Base-by-base conservation (phyloP, 2,797 vertebrate genomes). In the Harpagifer antarcticus region DNA sequence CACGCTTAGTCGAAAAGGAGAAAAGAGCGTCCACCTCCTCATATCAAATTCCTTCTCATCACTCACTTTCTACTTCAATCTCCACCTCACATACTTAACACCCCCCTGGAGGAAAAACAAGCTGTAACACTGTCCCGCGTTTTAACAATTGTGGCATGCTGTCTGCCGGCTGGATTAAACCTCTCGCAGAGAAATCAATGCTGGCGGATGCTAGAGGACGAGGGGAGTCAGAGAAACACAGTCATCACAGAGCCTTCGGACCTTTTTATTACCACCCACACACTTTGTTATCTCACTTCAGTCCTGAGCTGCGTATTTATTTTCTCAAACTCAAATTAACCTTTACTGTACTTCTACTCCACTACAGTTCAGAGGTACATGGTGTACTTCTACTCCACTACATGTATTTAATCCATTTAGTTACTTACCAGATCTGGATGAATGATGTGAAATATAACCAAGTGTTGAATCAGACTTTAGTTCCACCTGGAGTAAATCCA, bases 161-260 rank as follows among this genome's bases (percentile, higher is more conserved):
- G 79, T 85, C 80, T 81, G 73, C 84, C 86, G 76, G 78, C 69
- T 84, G 86, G 89, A 90, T 93, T 91, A 84, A 88, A 93, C 86
- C 88, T 90, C 78, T 87, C 52, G 23, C 75, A 78, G 82, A 74
- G 88, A 90, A 93, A 93, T 93, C 93, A 88, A 91, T 93, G 78
- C 23, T 20, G 69, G 65, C 73, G 85, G 85, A 86, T 83, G 83
- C 82, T 49, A 68, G 75, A 86, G 75, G 77, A 85, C 83, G 81
- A 76, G 71, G 80, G 63, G 68, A 86, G 77, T 74, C 72, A 80
- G 84, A 74, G 72, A 87, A 88, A 85, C 76, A 80, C 71, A 87
- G 83, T 67, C 79, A 84, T 85, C 80, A 77, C 20, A 58, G 45
- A 62, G 61, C 37, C 49, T 23, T 23, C 55, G 61, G 73, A 80